Base-by-base conservation (phyloP, 64 coral and sea anemone genomes). In the Montipora cactus region DNA sequence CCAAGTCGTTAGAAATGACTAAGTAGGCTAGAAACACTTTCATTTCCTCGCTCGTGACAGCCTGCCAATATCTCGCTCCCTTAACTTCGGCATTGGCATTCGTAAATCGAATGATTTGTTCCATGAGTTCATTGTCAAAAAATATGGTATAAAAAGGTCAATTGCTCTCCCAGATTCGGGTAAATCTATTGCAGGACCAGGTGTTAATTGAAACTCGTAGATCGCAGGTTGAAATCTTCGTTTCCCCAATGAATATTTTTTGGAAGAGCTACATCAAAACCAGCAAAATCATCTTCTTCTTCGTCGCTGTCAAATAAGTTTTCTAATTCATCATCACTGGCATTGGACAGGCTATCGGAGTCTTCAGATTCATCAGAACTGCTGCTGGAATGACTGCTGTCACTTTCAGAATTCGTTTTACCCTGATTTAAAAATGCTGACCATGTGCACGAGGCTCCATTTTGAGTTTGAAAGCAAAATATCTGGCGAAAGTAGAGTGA, bases 1-100 rank as follows among this genome's bases (percentile, higher is more conserved):
- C 46, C 47, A 94, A 83, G 47, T 94, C 78, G 68, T 94, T 89
- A 6, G 51, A 51, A 79, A 94, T 94, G 3, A 94, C 89, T 14
- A 89, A 51, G 11, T 84, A 5, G 25, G 87, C 93, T 44, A 89
- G 22, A 89, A 94, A 90, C 83, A 79, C 93, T 49, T 49, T 94
- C 8, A 94, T 13, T 67, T 94, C 87, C 14, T 69, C 28, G 25
- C 16, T 5, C 12, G 87, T 58, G 48, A 75, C 51, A 11, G 68
- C 44, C 13, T 51, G 47, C 85, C 85, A 88, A 55, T 58, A 44
- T 75, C 1, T 4, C 2, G 18, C 85, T 73, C n/a, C 52, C 44
- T 88, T 88, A 1, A 15, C 19, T 12, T 11, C 0, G 0, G 85
- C 85, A 88, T 88, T 88, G 1, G 47, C 16, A 5, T 88, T 88